Percentiles rank a stretch among this genome's conserved stretches.
Evolutionary conservation across 37 sponge, comb jelly and placozoan genomes (phyloP).

Genomic region (Haliclona indistincta): DNA sequence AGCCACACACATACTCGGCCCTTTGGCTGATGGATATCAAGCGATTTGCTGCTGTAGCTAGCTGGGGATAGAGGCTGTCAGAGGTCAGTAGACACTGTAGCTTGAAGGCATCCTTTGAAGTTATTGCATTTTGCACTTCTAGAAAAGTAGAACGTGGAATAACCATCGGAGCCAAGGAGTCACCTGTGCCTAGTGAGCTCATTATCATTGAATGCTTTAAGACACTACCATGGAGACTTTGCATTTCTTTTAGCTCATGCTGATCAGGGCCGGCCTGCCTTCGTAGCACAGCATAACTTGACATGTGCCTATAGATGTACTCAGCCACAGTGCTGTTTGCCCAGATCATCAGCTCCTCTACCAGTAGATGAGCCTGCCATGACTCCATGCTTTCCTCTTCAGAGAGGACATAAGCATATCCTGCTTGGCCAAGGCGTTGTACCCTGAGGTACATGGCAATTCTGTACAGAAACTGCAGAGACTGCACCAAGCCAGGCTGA

Average conservation of each 20-base stretch:
- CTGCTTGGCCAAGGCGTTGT: slow-evolving; percentile 17
- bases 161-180: neutral
- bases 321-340: slow-evolving; percentile 54
- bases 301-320: neutral
- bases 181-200: neutral
- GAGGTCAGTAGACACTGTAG: slow-evolving; percentile 20
- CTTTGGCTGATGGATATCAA: neutral
- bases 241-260: neutral
- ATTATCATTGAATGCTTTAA: neutral
- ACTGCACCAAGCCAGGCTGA: slow-evolving; percentile 11
- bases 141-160: slow-evolving; percentile 1
- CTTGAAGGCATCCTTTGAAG: neutral
- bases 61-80: slow-evolving; percentile 40
- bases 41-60: slow-evolving; percentile 20
- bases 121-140: neutral
- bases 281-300: slow-evolving; percentile 32
- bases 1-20: slow-evolving; percentile 63
- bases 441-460: slow-evolving; percentile 17
- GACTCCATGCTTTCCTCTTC: slow-evolving; percentile 11
- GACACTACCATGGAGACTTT: neutral
- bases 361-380: slow-evolving; percentile 40
- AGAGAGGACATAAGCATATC: slow-evolving; percentile 10
- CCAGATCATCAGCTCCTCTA: slow-evolving; percentile 78
- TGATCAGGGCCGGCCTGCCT: slow-evolving; percentile 34
- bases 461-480: slow-evolving; percentile 25